phyloP scores from a whole-genome alignment of 2,888 invertebrate genomes.

The Siphlonurus alternatus region DNA sequence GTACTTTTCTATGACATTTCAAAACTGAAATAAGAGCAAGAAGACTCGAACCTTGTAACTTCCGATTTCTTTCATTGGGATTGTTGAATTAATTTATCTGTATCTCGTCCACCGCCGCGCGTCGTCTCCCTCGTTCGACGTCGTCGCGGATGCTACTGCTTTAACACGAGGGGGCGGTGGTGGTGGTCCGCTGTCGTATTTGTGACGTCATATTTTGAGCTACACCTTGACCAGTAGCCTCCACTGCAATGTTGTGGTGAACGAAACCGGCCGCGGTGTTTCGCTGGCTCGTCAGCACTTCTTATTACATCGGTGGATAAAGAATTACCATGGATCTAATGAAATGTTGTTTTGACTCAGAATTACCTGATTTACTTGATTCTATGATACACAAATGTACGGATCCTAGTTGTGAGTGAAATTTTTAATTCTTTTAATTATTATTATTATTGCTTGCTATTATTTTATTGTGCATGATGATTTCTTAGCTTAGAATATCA shows the following conservation, averaged over 20 bases:
- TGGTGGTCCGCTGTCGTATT: neutral
- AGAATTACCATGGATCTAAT: conserved; percentile 40
- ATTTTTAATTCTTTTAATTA: neutral
- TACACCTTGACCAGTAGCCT: neutral
- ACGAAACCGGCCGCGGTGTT: neutral
- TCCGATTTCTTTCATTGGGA: too few relatives aligned
- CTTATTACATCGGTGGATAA: neutral
- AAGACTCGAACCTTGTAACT: too few relatives aligned
- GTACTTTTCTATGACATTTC: too few relatives aligned
- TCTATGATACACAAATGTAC: conserved; percentile 62
- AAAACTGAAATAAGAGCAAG: too few relatives aligned
- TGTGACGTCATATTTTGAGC: neutral
- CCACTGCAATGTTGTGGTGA: neutral
- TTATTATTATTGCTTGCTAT: neutral
- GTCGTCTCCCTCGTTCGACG: neutral
- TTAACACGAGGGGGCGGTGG: neutral
- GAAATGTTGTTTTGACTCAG: conserved; percentile 64
- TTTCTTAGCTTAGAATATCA: neutral
- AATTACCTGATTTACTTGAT: conserved; percentile 49
- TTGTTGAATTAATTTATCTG: too few relatives aligned
- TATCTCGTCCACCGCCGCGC: neutral
- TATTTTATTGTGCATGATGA: neutral
- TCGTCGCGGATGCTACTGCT: neutral
- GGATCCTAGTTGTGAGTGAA: conserved; percentile 64
- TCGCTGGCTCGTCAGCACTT: neutral